Evolutionary conservation across 1,140 invertebrate genomes (phyloP).

Genomic region (Lethocerus indicus): DNA sequence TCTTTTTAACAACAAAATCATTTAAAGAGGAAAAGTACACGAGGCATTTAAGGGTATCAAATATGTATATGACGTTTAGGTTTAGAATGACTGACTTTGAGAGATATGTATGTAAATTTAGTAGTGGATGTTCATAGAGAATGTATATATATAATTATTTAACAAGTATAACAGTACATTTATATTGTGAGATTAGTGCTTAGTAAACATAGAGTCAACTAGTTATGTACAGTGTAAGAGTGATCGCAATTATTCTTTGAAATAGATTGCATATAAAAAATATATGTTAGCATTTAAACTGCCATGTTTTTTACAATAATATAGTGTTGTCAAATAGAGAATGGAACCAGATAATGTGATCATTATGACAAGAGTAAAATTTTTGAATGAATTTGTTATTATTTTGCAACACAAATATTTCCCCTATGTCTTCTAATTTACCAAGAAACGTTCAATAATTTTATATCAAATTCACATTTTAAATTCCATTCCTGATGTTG

Average conservation of each 20-base stretch:
- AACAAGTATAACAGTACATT: constrained; percentile 8
- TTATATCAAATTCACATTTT: no score
- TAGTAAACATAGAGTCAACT: constrained; percentile 10
- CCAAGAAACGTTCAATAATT: no score
- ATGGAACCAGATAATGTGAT: constrained; percentile 11
- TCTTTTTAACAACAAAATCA: no score
- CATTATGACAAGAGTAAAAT: constrained; percentile 9
- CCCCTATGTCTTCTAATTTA: not conserved
- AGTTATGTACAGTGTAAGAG: constrained; percentile 11
- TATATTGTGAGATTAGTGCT: constrained; percentile 13
- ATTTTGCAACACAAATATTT: not conserved
- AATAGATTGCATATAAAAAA: constrained; percentile 13
- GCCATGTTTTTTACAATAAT: constrained; percentile 8
- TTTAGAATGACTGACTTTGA: no score
- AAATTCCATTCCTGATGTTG: no score
- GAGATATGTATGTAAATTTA: no score
- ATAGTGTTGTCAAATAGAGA: constrained; percentile 2
- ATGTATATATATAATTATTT: constrained; percentile 12
- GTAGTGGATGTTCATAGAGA: constrained; percentile 13
- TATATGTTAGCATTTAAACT: constrained; percentile 11
- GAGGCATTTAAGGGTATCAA: no score
- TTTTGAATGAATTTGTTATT: constrained; percentile 7
- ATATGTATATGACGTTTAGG: no score
- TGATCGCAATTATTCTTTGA: constrained; percentile 9
- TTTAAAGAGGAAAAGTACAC: no score